These are phyloP conservation scores for Maconellicoccus hirsutus DNA, from an alignment of 1,140 invertebrate species.

Conservation along the genomic window DNA sequence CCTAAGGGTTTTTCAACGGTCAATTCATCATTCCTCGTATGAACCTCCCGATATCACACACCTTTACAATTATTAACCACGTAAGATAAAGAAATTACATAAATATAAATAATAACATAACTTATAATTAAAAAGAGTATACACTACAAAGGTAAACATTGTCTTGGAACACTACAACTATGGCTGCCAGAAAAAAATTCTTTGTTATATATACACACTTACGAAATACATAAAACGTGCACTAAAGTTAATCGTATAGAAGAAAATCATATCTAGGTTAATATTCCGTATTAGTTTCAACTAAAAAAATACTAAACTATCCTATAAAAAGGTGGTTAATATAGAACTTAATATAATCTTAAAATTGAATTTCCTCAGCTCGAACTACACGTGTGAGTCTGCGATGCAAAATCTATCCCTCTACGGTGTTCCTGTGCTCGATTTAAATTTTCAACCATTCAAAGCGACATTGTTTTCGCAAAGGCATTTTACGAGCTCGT, in stretches of 20 bases:
- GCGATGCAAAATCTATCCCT: too few relatives aligned
- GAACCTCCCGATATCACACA: too few relatives aligned
- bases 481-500: not conserved
- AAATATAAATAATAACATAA: too few relatives aligned
- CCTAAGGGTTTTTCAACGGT: too few relatives aligned
- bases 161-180: not conserved
- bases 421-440: too few relatives aligned
- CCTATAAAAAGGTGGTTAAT: not conserved
- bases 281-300: not conserved
- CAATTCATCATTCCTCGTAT: too few relatives aligned
- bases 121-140: not conserved
- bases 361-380: not conserved
- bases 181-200: not conserved
- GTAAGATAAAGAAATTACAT: too few relatives aligned
- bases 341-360: not conserved
- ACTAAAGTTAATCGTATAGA: conserved; percentile 5
- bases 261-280: not conserved
- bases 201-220: conserved; percentile 5
- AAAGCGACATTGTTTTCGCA: too few relatives aligned
- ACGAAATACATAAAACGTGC: not conserved
- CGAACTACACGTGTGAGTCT: not conserved
- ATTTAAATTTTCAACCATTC: too few relatives aligned
- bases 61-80: too few relatives aligned
- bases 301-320: not conserved
- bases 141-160: conserved; percentile 5